These are phyloP conservation scores for Phengaris alcon DNA, from an alignment of 2,888 invertebrate genomes.

Conservation along the genomic window DNA sequence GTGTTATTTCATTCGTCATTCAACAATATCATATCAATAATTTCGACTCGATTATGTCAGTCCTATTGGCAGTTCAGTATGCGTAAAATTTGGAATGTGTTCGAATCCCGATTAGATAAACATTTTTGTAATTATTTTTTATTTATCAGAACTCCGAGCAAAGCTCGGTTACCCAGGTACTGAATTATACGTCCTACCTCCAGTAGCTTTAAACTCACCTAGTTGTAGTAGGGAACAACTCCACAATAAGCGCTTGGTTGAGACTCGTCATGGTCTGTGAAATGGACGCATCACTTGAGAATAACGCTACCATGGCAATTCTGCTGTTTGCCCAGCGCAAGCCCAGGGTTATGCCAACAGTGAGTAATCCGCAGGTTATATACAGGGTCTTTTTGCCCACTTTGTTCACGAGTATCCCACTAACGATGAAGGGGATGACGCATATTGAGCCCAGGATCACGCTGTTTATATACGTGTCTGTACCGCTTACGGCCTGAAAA, in stretches of 20 bases:
- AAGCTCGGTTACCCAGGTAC: no score
- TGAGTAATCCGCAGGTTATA: constrained; percentile 42
- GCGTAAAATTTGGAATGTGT: no score
- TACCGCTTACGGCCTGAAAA: constrained; percentile 48
- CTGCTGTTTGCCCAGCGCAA: constrained; percentile 53
- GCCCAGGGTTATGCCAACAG: constrained; percentile 45
- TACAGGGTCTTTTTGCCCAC: constrained; percentile 55
- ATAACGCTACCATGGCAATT: constrained; percentile 50
- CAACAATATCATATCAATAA: no score
- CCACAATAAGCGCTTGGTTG: constrained; percentile 48
- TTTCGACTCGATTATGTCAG: no score
- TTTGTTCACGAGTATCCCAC: constrained; percentile 47
- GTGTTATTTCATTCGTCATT: no score
- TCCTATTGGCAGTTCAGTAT: no score
- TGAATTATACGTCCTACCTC: no score
- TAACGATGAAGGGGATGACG: constrained; percentile 46
- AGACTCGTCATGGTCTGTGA: constrained; percentile 51
- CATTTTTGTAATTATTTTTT: no score
- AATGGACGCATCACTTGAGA: constrained; percentile 50
- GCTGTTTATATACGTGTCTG: constrained; percentile 53
- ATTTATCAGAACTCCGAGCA: no score
- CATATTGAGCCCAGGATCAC: constrained; percentile 50
- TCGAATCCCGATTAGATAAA: no score
- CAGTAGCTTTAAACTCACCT: constrained; percentile 43
- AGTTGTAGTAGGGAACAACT: constrained; percentile 54